phyloP scores from a whole-genome alignment of 2,888 invertebrate species.

The Yponomeuta malinellus region DNA sequence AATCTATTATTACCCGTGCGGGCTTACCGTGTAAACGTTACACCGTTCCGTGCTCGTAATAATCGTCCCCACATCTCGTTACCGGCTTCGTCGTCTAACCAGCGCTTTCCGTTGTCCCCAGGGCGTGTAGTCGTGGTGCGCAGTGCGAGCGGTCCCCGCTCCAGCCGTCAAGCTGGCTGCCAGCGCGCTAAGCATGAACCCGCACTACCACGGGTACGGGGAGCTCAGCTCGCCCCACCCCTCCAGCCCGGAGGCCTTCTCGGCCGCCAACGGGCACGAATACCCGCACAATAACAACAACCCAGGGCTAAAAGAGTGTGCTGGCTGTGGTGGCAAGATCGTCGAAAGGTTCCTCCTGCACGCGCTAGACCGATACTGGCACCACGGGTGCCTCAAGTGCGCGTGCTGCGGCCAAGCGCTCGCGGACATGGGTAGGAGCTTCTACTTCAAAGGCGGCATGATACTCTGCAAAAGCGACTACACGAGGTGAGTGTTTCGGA shows the following conservation, averaged over 20 bases:
- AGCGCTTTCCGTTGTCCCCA: slow-evolving; percentile 26
- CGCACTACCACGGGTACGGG: slow-evolving; percentile 91
- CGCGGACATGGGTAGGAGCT: slow-evolving; percentile 93
- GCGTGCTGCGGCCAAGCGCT: slow-evolving; percentile 91
- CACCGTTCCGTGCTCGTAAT: too few relatives aligned
- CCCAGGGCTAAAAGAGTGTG: slow-evolving; percentile 85
- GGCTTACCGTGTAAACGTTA: too few relatives aligned
- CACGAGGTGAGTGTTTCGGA: slow-evolving; percentile 83
- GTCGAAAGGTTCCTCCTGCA: slow-evolving; percentile 93
- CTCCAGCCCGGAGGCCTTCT: slow-evolving; percentile 83
- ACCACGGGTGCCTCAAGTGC: slow-evolving; percentile 96
- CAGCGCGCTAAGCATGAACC: slow-evolving; percentile 92
- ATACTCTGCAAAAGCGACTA: slow-evolving; percentile 97
- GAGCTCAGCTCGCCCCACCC: slow-evolving; percentile 87
- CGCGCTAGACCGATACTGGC: slow-evolving; percentile 97
- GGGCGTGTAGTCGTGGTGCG: slow-evolving; percentile 73
- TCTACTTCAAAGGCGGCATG: slow-evolving; percentile 95
- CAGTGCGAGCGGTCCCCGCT: slow-evolving; percentile 70
- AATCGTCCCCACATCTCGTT: too few relatives aligned
- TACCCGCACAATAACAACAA: slow-evolving; percentile 78
- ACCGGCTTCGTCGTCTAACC: neutral
- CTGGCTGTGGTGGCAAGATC: slow-evolving; percentile 94
- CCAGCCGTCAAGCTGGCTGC: slow-evolving; percentile 90
- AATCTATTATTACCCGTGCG: too few relatives aligned
- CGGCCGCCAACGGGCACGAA: slow-evolving; percentile 77